phyloP scores from a whole-genome alignment of 2,797 vertebrate genomes.

The Chaenodraco wilsoni region DNA sequence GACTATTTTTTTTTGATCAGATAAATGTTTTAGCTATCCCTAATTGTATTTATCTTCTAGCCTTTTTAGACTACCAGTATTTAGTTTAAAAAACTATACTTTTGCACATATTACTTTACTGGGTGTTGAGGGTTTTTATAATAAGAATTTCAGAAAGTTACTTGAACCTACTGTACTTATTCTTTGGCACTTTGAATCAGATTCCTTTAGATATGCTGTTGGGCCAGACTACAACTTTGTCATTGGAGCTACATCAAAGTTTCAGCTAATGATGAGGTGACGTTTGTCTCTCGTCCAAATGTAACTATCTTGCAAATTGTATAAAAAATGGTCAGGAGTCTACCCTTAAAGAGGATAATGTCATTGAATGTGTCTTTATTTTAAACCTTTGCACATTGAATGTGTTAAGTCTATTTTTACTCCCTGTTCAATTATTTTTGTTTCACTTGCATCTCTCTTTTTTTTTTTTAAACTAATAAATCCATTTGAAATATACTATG shows the following conservation, averaged over 20 bases:
- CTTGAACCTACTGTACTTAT: slow-evolving; percentile 64
- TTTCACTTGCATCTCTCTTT: slow-evolving; percentile 46
- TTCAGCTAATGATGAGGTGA: slow-evolving; percentile 5
- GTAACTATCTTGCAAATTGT: slow-evolving; percentile 25
- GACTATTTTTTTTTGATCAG: slow-evolving; percentile 11
- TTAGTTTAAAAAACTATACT: slow-evolving; percentile 37
- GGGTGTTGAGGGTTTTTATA: slow-evolving; percentile 8
- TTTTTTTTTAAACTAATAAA: slow-evolving; percentile 68
- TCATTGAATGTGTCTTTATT: slow-evolving; percentile 54
- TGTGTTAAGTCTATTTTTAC: slow-evolving; percentile 49
- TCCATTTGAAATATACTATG: slow-evolving; percentile 31
- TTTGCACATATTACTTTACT: slow-evolving; percentile 65
- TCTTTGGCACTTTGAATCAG: slow-evolving; percentile 66
- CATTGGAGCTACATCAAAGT: slow-evolving; percentile 2
- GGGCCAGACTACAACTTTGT: slow-evolving; percentile 29
- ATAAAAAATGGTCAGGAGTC: slow-evolving; percentile 28
- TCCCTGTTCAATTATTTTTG: slow-evolving; percentile 43
- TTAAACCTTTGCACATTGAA: slow-evolving; percentile 45
- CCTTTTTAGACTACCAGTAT: slow-evolving; percentile 1
- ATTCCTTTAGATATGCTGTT: slow-evolving; percentile 47
- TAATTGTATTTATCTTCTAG: slow-evolving; percentile 32
- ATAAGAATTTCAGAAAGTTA: slow-evolving; percentile 33
- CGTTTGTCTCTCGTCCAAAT: slow-evolving; percentile 10
- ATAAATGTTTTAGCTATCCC: slow-evolving; percentile 19
- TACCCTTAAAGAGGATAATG: slow-evolving; percentile 4